A percentile compares a stretch with the other conserved stretches of the same genome.
phyloP scores from a whole-genome alignment of 2,797 vertebrate genomes.

The Bradypodion ventrale region DNA sequence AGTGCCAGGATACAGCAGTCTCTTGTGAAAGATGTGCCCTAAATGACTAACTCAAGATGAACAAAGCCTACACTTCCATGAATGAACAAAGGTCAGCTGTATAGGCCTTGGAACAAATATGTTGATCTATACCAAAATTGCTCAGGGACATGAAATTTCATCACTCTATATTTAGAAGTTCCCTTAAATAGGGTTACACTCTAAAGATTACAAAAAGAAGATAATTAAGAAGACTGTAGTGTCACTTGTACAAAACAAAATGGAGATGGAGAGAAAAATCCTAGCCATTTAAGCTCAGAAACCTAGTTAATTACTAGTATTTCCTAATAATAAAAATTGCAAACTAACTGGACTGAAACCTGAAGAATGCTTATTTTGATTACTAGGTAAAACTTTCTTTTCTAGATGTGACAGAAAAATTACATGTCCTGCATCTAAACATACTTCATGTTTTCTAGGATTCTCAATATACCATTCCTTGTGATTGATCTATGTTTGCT shows the following conservation, averaged over 20 bases:
- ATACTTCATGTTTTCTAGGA: background rate
- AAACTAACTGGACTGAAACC: background rate
- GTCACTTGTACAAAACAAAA: background rate
- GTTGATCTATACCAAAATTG: constrained; percentile 57
- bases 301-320: background rate
- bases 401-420: background rate
- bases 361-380: background rate
- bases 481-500: background rate
- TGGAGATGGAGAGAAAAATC: background rate
- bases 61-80: constrained; percentile 44
- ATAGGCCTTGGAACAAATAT: constrained; percentile 52
- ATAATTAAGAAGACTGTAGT: constrained; percentile 21
- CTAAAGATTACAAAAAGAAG: constrained; percentile 42
- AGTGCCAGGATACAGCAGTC: constrained; percentile 41
- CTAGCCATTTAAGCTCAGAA: background rate
- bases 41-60: constrained; percentile 56
- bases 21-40: constrained; percentile 52
- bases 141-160: constrained; percentile 60
- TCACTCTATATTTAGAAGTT: constrained; percentile 52
- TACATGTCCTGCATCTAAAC: background rate
- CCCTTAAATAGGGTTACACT: constrained; percentile 43
- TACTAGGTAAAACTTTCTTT: background rate
- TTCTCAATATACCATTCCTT: background rate
- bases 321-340: background rate
- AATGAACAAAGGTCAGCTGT: constrained; percentile 48